Percentiles rank a stretch among this genome's conserved stretches.
Evolutionary conservation across 2,797 vertebrate species (phyloP).

Genomic region (Trichosurus vulpecula): DNA sequence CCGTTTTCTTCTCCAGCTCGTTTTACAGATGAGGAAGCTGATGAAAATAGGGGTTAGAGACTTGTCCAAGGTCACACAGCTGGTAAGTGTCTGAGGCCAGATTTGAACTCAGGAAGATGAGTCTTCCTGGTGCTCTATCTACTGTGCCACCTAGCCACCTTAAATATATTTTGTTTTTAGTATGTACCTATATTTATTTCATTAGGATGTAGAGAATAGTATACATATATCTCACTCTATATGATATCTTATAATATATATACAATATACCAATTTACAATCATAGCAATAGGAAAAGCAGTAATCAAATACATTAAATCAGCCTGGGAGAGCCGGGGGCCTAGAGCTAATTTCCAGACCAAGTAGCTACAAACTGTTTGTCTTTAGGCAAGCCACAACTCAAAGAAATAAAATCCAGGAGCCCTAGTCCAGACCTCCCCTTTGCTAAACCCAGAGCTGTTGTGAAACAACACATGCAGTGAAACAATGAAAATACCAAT

Average conservation of each 20-base stretch:
- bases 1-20: background rate
- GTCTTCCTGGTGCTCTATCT: background rate
- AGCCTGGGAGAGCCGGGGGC: background rate
- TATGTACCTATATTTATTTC: background rate
- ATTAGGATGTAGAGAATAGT: background rate
- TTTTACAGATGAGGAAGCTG: background rate
- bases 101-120: background rate
- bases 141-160: background rate
- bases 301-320: background rate
- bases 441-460: background rate
- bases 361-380: background rate
- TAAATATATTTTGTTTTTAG: background rate
- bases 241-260: background rate
- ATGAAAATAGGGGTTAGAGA: background rate
- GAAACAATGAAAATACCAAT: background rate
- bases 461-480: background rate
- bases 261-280: background rate
- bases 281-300: background rate
- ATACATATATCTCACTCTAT: background rate
- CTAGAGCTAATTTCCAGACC: background rate
- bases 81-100: background rate
- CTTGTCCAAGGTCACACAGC: background rate
- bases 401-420: background rate
- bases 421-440: background rate
- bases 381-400: background rate